Evolutionary conservation across 2,888 invertebrate species (phyloP).

Genomic region (Acleris cristana): DNA sequence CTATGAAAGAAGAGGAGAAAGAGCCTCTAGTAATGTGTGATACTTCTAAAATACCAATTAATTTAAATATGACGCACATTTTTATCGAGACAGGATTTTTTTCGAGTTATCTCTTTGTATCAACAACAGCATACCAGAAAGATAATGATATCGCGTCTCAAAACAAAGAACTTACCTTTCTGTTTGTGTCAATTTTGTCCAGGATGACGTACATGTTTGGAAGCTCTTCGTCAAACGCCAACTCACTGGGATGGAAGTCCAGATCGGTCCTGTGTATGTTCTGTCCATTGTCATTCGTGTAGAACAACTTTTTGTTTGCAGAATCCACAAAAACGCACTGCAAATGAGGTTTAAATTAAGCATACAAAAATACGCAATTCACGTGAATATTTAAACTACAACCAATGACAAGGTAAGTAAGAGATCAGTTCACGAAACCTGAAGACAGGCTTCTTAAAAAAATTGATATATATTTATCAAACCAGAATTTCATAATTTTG

Average conservation of each 20-base stretch:
- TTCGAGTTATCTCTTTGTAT: neutral
- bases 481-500: too few species aligned
- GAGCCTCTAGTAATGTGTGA: too few species aligned
- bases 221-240: conserved; percentile 89
- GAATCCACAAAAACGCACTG: conserved; percentile 95
- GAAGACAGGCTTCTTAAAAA: too few species aligned
- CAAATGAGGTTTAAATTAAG: conserved; percentile 40
- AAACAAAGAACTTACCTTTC: conserved; percentile 77
- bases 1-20: too few species aligned
- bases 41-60: too few species aligned
- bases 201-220: conserved; percentile 88
- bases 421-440: too few species aligned
- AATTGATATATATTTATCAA: too few species aligned
- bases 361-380: neutral
- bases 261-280: conserved; percentile 86
- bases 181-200: conserved; percentile 87
- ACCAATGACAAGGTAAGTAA: too few species aligned
- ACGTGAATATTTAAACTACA: neutral
- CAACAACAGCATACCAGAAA: conserved; percentile 24
- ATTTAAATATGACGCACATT: too few species aligned
- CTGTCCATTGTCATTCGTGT: conserved; percentile 89
- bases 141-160: conserved; percentile 12
- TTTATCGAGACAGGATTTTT: too few species aligned
- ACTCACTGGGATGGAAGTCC: conserved; percentile 90
- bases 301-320: conserved; percentile 89